A percentile compares a stretch with the other conserved stretches of the same genome.
Evolutionary conservation across 2,888 invertebrate genomes (phyloP).

Genomic region (Lepidocyrtinus sp.): DNA sequence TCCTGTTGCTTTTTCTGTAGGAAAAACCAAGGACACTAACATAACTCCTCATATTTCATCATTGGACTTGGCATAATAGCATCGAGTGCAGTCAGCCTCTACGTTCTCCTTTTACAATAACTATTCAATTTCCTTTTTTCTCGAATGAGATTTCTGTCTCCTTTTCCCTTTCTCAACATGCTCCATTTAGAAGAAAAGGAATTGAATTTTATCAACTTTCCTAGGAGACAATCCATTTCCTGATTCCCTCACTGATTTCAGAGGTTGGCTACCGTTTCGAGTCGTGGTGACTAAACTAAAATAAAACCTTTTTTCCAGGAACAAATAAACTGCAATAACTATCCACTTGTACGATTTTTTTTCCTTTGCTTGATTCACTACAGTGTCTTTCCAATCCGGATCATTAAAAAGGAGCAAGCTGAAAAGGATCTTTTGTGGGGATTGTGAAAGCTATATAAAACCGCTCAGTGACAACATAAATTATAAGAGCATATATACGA

Average conservation of each 20-base stretch:
- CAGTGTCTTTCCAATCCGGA: background rate
- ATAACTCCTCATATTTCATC: conserved; percentile 39
- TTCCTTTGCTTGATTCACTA: conserved; percentile 4
- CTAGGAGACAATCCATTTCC: conserved; percentile 55
- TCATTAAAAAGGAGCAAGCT: conserved; percentile 3
- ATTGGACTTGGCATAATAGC: conserved; percentile 21
- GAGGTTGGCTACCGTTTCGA: background rate
- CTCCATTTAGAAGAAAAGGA: conserved; percentile 15
- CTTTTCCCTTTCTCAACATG: background rate
- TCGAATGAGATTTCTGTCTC: conserved; percentile 14
- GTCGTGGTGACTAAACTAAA: background rate
- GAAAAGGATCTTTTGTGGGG: background rate
- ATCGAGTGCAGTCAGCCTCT: background rate
- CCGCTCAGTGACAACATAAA: background rate
- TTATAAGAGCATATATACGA: conserved; percentile 13
- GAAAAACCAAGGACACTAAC: conserved; percentile 20
- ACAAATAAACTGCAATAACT: conserved; percentile 12
- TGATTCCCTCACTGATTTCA: conserved; percentile 42
- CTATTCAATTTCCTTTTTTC: conserved; percentile 44
- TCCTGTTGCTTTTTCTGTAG: conserved; percentile 14
- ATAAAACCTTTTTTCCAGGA: conserved; percentile 8
- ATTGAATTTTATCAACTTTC: conserved; percentile 48
- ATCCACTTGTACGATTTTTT: conserved; percentile 42
- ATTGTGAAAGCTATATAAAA: background rate
- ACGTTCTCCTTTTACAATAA: conserved; percentile 23